phyloP scores from a whole-genome alignment of 1,140 invertebrate species.

The Lepidurus apus region DNA sequence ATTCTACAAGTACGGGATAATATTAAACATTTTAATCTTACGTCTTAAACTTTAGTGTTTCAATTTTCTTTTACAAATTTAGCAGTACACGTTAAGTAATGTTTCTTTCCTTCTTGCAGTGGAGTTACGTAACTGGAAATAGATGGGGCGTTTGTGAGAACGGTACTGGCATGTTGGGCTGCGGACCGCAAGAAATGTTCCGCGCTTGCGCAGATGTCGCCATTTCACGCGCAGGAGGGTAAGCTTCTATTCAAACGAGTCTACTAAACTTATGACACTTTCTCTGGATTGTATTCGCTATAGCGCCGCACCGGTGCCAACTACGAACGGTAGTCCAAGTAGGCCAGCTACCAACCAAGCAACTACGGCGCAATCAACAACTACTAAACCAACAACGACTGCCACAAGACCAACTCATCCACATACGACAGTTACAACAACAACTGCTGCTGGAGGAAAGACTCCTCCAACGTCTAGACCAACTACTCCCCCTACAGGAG shows the following conservation, averaged over 20 bases:
- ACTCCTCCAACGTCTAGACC: not conserved
- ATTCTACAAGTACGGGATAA: constrained; percentile 36
- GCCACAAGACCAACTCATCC: not conserved
- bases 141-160: constrained; percentile 44
- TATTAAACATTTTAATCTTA: not conserved
- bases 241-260: not conserved
- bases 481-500: not conserved
- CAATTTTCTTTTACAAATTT: not conserved
- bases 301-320: not conserved
- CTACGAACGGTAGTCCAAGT: not conserved
- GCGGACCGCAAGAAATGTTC: constrained; percentile 46
- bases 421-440: not conserved
- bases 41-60: not conserved
- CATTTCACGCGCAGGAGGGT: constrained; percentile 30
- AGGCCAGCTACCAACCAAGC: not conserved
- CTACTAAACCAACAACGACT: not conserved
- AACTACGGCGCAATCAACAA: not conserved
- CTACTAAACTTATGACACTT: not conserved
- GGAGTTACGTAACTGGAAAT: constrained; percentile 41
- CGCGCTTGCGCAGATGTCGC: constrained; percentile 43
- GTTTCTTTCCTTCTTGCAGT: constrained; percentile 30
- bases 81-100: not conserved
- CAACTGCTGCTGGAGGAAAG: not conserved
- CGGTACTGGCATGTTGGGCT: constrained; percentile 42
- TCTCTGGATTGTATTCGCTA: not conserved